Base-by-base conservation (phyloP, 2,113 vertebrate species). In the Pelmatolapia mariae region DNA sequence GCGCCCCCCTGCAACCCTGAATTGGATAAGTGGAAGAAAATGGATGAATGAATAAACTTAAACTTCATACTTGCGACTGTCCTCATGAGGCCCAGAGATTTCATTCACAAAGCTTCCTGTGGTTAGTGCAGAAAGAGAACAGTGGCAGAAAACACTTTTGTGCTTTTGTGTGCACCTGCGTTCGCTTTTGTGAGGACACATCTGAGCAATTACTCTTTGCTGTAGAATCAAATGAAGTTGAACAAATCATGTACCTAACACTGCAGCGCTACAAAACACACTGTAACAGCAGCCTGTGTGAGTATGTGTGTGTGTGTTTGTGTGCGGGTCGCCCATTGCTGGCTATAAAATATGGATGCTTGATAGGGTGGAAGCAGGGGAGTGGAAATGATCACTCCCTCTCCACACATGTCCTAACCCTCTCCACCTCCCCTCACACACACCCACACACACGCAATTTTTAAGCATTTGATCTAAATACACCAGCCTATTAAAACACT, bases 331-430 rank as follows among this genome's bases (percentile, higher is more conserved):
- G 38, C 80, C 73, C 36, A 89, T 91, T 91, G 89, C 76, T 66
- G 45, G 40, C 84, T 87, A 94, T 94, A 86, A 95, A 94, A 92
- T 92, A 94, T 93, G 82, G 56, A 94, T 92, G 93, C 33, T 83
- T 73, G 89, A 87, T 76, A 85, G 87, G 66, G 78, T 88, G 56
- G 82, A 95, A 81, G 89, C 93, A 93, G 82, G 52, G 33, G 86
- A 89, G 87, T 89, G 91, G 88, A 93, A 93, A 84, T 47, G 85
- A 93, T 93, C 89, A 83, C 54, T 84, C 71, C 59, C 57, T 86
- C 54, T 82, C n/a, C 82, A 89, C 87, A 85, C 63, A 68, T 13
- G 7, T 22, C 29, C 79, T 54, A 31, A 31, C 4, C 43, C 71
- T 18, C 24, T 11, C 71, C 45, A 12, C 24, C 43, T 50, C 43